Conservation (phyloP, 2,888 invertebrate species). For the Drosophila atripex region DNA sequence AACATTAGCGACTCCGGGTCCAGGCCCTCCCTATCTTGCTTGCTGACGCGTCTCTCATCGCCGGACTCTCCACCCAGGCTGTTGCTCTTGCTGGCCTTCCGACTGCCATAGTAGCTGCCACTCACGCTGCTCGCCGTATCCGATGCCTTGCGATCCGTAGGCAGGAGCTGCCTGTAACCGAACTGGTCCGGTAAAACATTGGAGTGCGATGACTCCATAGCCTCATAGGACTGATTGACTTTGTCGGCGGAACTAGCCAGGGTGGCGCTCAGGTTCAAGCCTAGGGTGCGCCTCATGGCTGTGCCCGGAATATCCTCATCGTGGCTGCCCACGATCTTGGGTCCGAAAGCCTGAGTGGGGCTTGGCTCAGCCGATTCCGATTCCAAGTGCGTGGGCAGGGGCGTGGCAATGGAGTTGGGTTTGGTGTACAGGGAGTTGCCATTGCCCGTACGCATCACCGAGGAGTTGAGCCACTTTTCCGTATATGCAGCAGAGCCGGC, state of each 20-base stretch:
- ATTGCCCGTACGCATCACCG: constrained; percentile 56
- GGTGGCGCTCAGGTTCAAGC: constrained; percentile 71
- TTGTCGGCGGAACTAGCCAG: constrained; percentile 39
- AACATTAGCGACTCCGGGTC: constrained; percentile 90
- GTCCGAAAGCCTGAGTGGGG: constrained; percentile 85
- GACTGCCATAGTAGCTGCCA: constrained; percentile 76
- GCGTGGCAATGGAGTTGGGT: constrained; percentile 62
- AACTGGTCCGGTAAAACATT: constrained; percentile 77
- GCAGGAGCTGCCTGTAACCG: constrained; percentile 70
- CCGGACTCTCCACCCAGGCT: constrained; percentile 67
- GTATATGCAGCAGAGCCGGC: constrained; percentile 58
- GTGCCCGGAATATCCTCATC: constrained; percentile 83
- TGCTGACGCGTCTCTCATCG: constrained; percentile 79
- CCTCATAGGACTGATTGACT: constrained; percentile 50
- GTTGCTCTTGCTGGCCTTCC: constrained; percentile 80
- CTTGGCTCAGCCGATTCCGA: constrained; percentile 81
- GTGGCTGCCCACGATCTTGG: constrained; percentile 81
- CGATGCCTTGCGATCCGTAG: constrained; percentile 67
- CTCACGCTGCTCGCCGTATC: constrained; percentile 72
- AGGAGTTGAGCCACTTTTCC: constrained; percentile 77
- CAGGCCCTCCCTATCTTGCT: constrained; percentile 85
- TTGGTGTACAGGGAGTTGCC: constrained; percentile 53
- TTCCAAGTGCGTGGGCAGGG: constrained; percentile 80
- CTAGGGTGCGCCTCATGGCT: constrained; percentile 81
- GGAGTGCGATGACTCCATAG: constrained; percentile 69